Evolutionary conservation across 2,797 vertebrate genomes (phyloP).

Genomic region (Melanotaenia trifasciata): DNA sequence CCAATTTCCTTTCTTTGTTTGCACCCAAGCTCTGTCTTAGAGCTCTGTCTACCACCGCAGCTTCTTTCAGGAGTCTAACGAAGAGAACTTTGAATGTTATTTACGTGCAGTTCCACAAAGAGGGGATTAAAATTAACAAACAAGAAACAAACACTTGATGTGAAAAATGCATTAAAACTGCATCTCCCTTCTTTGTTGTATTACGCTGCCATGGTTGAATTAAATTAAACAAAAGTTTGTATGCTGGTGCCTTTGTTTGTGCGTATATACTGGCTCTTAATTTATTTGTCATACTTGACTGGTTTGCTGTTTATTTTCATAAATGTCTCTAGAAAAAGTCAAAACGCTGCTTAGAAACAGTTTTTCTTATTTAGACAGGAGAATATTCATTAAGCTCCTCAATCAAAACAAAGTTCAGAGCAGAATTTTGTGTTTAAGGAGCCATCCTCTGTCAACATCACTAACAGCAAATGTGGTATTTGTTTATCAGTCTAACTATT

Average conservation of each 20-base stretch:
- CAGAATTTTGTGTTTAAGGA: conserved; percentile 11
- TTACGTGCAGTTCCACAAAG: conserved; percentile 28
- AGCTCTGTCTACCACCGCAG: too few relatives aligned
- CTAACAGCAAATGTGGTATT: conserved; percentile 17
- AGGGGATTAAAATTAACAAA: conserved; percentile 31
- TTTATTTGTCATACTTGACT: conserved; percentile 60
- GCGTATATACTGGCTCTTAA: conserved; percentile 1
- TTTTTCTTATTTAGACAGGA: conserved; percentile 16
- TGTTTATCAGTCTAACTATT: conserved; percentile 22
- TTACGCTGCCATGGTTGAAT: conserved; percentile 40
- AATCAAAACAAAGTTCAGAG: conserved; percentile 16
- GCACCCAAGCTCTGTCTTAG: neutral
- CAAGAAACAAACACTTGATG: conserved; percentile 32
- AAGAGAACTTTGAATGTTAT: conserved; percentile 6
- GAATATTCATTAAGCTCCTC: conserved; percentile 45
- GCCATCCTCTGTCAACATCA: neutral
- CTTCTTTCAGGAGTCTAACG: neutral
- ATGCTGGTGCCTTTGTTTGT: conserved; percentile 27
- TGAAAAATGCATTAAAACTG: conserved; percentile 51
- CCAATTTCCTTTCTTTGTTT: neutral
- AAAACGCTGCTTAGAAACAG: conserved; percentile 6
- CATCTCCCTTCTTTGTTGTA: conserved; percentile 27
- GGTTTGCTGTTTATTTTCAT: conserved; percentile 57
- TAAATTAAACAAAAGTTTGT: conserved; percentile 41
- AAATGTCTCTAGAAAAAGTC: conserved; percentile 25